Conservation (phyloP, 2,888 invertebrate species). For the Volucella inanis region DNA sequence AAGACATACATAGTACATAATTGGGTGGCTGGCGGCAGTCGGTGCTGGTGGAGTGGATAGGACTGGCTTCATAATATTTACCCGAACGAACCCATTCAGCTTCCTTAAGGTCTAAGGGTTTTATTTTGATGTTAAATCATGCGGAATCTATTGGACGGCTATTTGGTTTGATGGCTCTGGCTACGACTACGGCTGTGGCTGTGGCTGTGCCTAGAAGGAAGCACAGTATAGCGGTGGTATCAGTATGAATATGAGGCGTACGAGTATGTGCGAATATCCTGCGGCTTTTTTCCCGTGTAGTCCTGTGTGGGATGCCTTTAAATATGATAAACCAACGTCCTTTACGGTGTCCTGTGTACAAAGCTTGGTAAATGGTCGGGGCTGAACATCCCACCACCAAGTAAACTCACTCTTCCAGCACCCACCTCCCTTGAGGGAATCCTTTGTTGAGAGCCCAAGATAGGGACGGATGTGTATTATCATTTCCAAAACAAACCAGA, state of each 20-base stretch:
- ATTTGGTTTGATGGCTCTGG: slow-evolving; percentile 65
- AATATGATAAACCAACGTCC: slow-evolving; percentile 40
- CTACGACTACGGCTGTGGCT: neutral
- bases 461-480: slow-evolving; percentile 57
- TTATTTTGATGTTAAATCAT: slow-evolving; percentile 71
- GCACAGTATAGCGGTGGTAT: slow-evolving; percentile 4
- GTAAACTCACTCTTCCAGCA: neutral
- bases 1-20: neutral
- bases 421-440: neutral
- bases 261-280: slow-evolving; percentile 54
- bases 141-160: slow-evolving; percentile 70
- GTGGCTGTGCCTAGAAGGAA: neutral
- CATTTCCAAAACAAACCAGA: slow-evolving; percentile 44
- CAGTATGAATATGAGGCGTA: slow-evolving; percentile 24
- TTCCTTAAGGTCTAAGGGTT: slow-evolving; percentile 54
- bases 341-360: slow-evolving; percentile 14
- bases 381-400: neutral
- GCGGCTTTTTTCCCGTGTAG: slow-evolving; percentile 24
- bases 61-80: slow-evolving; percentile 41
- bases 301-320: slow-evolving; percentile 40
- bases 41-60: neutral
- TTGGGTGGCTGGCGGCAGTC: neutral
- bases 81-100: slow-evolving; percentile 28
- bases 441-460: slow-evolving; percentile 37
- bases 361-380: neutral